phyloP scores from a whole-genome alignment of 2,797 vertebrate genomes.

The Dromococcyx pavoninus region DNA sequence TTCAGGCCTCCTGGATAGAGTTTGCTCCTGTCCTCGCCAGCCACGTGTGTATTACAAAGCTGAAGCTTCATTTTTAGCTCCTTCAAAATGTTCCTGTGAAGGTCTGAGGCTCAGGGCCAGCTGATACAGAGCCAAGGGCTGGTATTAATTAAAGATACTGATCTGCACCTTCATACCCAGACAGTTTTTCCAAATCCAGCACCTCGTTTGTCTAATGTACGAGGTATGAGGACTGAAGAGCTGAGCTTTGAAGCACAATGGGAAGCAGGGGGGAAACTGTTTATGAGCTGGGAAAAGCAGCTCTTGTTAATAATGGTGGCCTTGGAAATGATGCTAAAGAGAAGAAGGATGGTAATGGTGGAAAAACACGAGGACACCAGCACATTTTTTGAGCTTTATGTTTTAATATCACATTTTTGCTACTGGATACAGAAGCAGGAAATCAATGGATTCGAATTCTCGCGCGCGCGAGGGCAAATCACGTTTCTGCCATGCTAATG shows the following conservation, averaged over 20 bases:
- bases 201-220: neutral
- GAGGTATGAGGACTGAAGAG: neutral
- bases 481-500: neutral
- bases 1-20: neutral
- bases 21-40: neutral
- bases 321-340: neutral
- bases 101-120: neutral
- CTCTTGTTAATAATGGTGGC: neutral
- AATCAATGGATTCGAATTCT: neutral
- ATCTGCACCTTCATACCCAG: neutral
- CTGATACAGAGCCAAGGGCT: neutral
- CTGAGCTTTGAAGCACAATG: neutral
- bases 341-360: neutral
- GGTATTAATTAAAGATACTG: neutral
- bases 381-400: neutral
- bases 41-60: fast-evolving
- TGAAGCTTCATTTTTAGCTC: neutral
- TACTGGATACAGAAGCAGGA: neutral
- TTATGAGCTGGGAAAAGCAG: neutral
- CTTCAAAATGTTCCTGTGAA: neutral
- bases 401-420: constrained; percentile 48
- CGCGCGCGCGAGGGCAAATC: neutral
- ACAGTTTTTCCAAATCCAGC: neutral
- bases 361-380: neutral
- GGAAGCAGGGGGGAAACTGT: neutral